A percentile compares a stretch with the other conserved stretches of the same genome.
These are phyloP conservation scores for Trochalopteron elliotii DNA, from an alignment of 2,113 vertebrate genomes.

Conservation along the genomic window DNA sequence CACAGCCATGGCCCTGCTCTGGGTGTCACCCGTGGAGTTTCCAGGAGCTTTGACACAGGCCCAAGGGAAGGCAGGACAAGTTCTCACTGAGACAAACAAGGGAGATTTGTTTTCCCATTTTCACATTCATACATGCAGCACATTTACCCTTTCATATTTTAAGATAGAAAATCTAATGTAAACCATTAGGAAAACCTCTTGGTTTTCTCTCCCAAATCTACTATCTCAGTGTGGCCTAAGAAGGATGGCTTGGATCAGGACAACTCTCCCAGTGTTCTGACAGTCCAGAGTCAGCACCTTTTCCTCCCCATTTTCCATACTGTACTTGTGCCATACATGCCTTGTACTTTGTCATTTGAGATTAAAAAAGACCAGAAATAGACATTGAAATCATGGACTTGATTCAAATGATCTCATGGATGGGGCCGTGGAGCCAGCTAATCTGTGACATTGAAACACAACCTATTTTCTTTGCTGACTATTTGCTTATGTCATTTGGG, in stretches of 20 bases:
- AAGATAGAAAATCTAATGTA: not conserved
- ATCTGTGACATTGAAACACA: constrained; percentile 7
- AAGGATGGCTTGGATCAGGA: not conserved
- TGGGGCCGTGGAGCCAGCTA: not conserved
- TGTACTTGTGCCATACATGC: not conserved
- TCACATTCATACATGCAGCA: not conserved
- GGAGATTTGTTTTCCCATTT: not conserved
- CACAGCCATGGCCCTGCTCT: not conserved
- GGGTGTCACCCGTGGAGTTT: not conserved
- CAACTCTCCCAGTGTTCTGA: not conserved
- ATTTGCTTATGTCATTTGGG: constrained; percentile 4
- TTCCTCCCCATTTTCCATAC: too few relatives aligned
- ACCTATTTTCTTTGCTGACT: constrained; percentile 26
- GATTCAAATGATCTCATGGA: constrained; percentile 51
- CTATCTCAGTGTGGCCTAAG: not conserved
- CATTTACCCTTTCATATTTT: not conserved
- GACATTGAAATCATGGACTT: constrained; percentile 8
- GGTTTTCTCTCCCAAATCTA: not conserved
- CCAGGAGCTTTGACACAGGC: not conserved
- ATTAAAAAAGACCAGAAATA: not conserved
- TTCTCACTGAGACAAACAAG: not conserved
- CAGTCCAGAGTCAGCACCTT: not conserved
- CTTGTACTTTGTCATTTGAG: not conserved
- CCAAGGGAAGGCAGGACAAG: not conserved
- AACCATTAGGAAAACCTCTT: not conserved